Evolutionary conservation across 2,113 vertebrate genomes (phyloP).

Genomic region (Pseudorasbora parva): DNA sequence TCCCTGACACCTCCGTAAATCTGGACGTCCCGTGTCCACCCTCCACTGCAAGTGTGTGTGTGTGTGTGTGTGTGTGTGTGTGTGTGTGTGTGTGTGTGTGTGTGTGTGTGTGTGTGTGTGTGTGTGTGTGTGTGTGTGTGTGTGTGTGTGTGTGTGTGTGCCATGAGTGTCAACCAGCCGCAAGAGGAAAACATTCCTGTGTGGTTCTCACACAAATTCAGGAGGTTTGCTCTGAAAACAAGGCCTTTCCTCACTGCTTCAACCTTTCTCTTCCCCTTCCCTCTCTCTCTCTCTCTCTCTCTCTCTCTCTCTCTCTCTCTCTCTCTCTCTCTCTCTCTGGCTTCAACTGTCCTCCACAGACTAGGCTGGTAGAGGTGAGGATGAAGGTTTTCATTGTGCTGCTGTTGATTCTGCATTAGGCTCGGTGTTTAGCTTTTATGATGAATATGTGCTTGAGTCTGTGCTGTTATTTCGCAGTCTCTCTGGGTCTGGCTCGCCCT

Average conservation of each 20-base stretch:
- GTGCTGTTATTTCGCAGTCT: slow-evolving; percentile 64
- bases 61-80: slow-evolving; percentile 21
- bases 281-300: slow-evolving; percentile 13
- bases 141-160: slow-evolving; percentile 30
- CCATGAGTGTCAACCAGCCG: slow-evolving; percentile 55
- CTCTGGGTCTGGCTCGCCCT: slow-evolving; percentile 43
- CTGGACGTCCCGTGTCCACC: slow-evolving; percentile 51
- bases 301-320: slow-evolving; percentile 26
- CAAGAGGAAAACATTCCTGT: slow-evolving; percentile 62
- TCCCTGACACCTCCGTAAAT: slow-evolving; percentile 62
- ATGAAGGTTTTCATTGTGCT: slow-evolving; percentile 61
- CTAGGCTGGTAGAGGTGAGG: slow-evolving; percentile 41
- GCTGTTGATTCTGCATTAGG: slow-evolving; percentile 55
- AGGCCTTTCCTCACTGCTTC: slow-evolving; percentile 48
- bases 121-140: slow-evolving; percentile 29
- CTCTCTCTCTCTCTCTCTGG: slow-evolving; percentile 24
- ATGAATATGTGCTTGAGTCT: slow-evolving; percentile 62
- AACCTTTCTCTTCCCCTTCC: slow-evolving; percentile 4
- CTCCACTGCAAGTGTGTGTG: slow-evolving; percentile 44
- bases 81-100: slow-evolving; percentile 22
- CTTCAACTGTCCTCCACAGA: slow-evolving; percentile 19
- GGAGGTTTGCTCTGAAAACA: slow-evolving; percentile 60
- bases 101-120: slow-evolving; percentile 40
- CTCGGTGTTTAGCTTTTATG: slow-evolving; percentile 64
- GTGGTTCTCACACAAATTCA: slow-evolving; percentile 60